Evolutionary conservation across 2,888 invertebrate genomes (phyloP).

Genomic region (Rhagium mordax): DNA sequence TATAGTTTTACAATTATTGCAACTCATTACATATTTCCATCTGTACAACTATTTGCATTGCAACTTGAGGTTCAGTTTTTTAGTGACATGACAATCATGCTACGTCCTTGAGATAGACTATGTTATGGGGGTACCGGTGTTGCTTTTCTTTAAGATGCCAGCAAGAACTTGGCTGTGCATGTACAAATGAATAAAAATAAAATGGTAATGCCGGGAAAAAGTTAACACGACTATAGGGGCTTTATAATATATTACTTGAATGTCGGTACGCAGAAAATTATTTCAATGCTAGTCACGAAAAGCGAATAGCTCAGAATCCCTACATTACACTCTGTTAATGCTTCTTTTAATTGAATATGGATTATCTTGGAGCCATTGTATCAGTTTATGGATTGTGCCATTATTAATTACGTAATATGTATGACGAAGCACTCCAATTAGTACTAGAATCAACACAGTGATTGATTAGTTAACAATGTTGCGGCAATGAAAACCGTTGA

Average conservation of each 20-base stretch:
- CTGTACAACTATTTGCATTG: neutral
- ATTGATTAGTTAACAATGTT: too few relatives aligned
- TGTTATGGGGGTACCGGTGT: conserved; percentile 50
- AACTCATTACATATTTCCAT: neutral
- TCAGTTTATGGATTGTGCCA: neutral
- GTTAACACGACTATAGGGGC: conserved; percentile 40
- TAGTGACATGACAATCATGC: conserved; percentile 32
- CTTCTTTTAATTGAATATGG: neutral
- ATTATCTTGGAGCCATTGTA: too few relatives aligned
- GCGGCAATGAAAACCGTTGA: too few relatives aligned
- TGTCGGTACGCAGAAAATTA: conserved; percentile 6
- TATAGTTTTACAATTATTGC: neutral
- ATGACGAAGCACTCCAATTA: too few relatives aligned
- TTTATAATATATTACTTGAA: conserved; percentile 30
- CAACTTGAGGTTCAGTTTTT: neutral
- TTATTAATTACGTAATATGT: too few relatives aligned
- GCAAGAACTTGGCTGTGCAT: conserved; percentile 31
- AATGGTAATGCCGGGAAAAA: conserved; percentile 43
- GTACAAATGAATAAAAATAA: conserved; percentile 40
- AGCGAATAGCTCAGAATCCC: neutral
- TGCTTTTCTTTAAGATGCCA: conserved; percentile 38
- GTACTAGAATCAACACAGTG: too few relatives aligned
- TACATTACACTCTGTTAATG: neutral
- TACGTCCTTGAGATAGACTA: conserved; percentile 41
- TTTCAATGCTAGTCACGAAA: conserved; percentile 9